phyloP scores from a whole-genome alignment of 2,888 invertebrate genomes.

The Carpatolechia fugitivella region DNA sequence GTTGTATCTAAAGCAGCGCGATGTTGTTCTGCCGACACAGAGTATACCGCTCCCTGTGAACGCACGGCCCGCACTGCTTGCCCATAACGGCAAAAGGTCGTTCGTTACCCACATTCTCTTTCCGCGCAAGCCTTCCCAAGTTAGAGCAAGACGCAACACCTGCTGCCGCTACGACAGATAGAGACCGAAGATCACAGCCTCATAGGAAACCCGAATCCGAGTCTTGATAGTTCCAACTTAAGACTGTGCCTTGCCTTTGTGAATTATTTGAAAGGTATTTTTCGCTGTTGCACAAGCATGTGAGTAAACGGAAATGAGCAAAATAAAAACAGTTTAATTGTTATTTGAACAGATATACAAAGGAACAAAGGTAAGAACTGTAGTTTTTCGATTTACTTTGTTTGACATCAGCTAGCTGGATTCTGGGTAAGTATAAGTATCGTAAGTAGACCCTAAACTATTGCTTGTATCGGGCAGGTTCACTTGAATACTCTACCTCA shows the following conservation, averaged over 20 bases:
- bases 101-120: slow-evolving; percentile 79
- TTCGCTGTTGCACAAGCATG: slow-evolving; percentile 62
- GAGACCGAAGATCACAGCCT: slow-evolving; percentile 58
- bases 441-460: too few relatives aligned
- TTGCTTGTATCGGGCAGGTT: too few relatives aligned
- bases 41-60: slow-evolving; percentile 64
- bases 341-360: slow-evolving; percentile 30
- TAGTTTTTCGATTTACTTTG: not conserved
- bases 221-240: slow-evolving; percentile 75
- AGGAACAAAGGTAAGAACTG: not conserved
- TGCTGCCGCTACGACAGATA: slow-evolving; percentile 34
- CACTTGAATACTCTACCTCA: too few relatives aligned
- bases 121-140: slow-evolving; percentile 78
- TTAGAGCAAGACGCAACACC: slow-evolving; percentile 55
- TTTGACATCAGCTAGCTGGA: not conserved
- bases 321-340: slow-evolving; percentile 48
- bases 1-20: slow-evolving; percentile 59
- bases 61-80: slow-evolving; percentile 77
- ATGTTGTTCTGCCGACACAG: slow-evolving; percentile 38
- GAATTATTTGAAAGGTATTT: slow-evolving; percentile 72
- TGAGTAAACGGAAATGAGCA: slow-evolving; percentile 50
- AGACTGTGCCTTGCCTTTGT: slow-evolving; percentile 70
- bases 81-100: slow-evolving; percentile 77
- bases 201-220: slow-evolving; percentile 73
- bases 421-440: not conserved